Evolutionary conservation across 2,797 vertebrate genomes (phyloP).

Genomic region (Mormyrus proboscirostris): DNA sequence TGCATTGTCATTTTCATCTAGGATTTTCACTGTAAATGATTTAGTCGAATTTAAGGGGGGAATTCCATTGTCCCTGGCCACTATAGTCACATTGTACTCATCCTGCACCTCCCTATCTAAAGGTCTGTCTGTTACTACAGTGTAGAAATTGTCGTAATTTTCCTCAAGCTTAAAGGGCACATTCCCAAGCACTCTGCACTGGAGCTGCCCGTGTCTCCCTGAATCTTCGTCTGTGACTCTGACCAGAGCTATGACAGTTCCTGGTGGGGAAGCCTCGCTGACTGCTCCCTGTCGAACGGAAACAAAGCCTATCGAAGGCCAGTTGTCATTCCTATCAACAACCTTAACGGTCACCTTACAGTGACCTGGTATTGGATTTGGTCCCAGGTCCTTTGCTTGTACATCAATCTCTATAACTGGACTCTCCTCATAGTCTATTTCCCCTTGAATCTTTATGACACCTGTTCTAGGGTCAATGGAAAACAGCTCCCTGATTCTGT

Average conservation of each 20-base stretch:
- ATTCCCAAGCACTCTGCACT: slow-evolving; percentile 85
- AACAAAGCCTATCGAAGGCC: slow-evolving; percentile 89
- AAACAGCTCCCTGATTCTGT: slow-evolving; percentile 89
- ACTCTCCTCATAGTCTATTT: slow-evolving; percentile 95
- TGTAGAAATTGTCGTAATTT: slow-evolving; percentile 96
- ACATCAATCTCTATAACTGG: slow-evolving; percentile 91
- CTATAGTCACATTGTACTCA: slow-evolving; percentile 93
- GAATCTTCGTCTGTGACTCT: slow-evolving; percentile 94
- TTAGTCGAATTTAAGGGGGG: slow-evolving; percentile 92
- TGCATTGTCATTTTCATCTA: slow-evolving; percentile 95
- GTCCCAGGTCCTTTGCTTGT: slow-evolving; percentile 91
- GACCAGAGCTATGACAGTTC: slow-evolving; percentile 92
- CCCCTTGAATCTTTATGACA: slow-evolving; percentile 89
- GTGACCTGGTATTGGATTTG: slow-evolving; percentile 95
- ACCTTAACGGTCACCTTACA: slow-evolving; percentile 97
- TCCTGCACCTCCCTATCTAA: slow-evolving; percentile 90
- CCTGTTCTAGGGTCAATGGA: slow-evolving; percentile 93
- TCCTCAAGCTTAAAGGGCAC: slow-evolving; percentile 94
- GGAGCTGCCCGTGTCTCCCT: slow-evolving; percentile 90
- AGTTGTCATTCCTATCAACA: slow-evolving; percentile 94
- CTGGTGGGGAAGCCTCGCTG: slow-evolving; percentile 89
- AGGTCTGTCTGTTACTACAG: slow-evolving; percentile 88
- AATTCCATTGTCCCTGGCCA: slow-evolving; percentile 88
- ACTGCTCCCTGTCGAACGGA: slow-evolving; percentile 95
- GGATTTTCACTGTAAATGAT: slow-evolving; percentile 88